Base-by-base conservation (phyloP, 2,113 vertebrate species). In the Pelmatolapia mariae region DNA sequence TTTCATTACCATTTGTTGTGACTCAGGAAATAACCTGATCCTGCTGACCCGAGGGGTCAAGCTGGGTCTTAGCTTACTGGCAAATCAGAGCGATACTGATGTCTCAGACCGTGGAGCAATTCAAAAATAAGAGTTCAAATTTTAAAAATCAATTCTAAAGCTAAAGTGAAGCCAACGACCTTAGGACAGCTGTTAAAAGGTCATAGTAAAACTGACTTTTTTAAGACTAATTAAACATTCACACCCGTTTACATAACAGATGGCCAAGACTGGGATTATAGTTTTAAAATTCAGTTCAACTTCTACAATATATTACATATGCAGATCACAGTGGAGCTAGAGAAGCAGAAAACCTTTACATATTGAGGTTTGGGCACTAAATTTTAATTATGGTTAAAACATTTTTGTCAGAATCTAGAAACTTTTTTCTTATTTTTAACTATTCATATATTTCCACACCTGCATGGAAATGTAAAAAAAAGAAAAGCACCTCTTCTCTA, bases 11-110 rank as follows among this genome's bases (percentile, higher is more conserved):
- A 73, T 73, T 45, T 73, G 40, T 29, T 26, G 24, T 5, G 68
- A 47, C 40, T 45, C 0, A 0, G 1, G 43, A 50, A n/a, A 50
- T 78, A 31, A 78, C 43, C 24, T 3, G 71, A 78, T 13, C 45
- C 45, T 3, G 26, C 26, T 78, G 73, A 33, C 43, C 45, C 0
- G 4, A 31, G 16, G 10, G 43, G 43, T 78, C 26, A 50, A 78
- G 10, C 43, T 31, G 10, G 43, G 43, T 50, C 10, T 8, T 50
- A 31, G 45, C 18, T 78, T 33, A 52, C 73, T 19, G 18, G 73
- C 0, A 73, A 73, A 26, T 43, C 38, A 31, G 71, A 50, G 43
- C 10, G 7, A 31, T 33, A 52, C 13, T 52, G 26, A 78, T 19
- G 73, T 31, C 26, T 52, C 73, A n/a, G 3, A 4, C 45, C 1